Conservation (phyloP, 2,797 vertebrate species). For the Echeneis naucrates region DNA sequence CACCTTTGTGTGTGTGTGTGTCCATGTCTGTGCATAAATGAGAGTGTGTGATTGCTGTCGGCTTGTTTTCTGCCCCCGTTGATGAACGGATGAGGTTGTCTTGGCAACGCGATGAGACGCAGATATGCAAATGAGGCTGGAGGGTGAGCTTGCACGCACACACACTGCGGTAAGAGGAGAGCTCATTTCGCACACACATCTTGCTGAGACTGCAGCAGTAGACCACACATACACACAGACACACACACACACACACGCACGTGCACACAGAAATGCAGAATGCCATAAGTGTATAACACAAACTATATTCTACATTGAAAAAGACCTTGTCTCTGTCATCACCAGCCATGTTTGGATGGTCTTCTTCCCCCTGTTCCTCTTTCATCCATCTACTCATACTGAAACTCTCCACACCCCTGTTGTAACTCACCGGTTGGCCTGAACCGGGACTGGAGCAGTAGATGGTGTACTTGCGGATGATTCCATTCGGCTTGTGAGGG, state of each 20-base stretch:
- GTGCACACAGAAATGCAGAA: slow-evolving; percentile 42
- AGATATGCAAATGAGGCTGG: slow-evolving; percentile 93
- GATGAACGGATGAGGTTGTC: slow-evolving; percentile 98
- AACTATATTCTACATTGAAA: slow-evolving; percentile 16
- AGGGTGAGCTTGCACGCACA: slow-evolving; percentile 82
- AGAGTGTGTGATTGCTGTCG: slow-evolving; percentile 69
- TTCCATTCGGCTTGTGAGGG: slow-evolving; percentile 95
- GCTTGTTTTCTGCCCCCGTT: slow-evolving; percentile 87
- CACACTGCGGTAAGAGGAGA: slow-evolving; percentile 85
- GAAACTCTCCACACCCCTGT: slow-evolving; percentile 57
- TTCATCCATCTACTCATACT: slow-evolving; percentile 19
- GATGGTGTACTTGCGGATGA: slow-evolving; percentile 99
- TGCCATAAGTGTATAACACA: slow-evolving; percentile 30
- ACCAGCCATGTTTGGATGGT: slow-evolving; percentile 29
- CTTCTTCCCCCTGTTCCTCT: slow-evolving; percentile 10
- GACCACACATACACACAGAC: slow-evolving; percentile 57
- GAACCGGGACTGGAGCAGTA: slow-evolving; percentile 98
- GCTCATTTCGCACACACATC: slow-evolving; percentile 77
- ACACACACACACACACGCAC: slow-evolving; percentile 20
- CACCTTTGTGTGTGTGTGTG: slow-evolving; percentile 49
- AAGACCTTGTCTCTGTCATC: slow-evolving; percentile 10
- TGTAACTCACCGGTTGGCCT: slow-evolving; percentile 92
- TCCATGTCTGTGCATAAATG: slow-evolving; percentile 34
- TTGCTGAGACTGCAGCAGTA: slow-evolving; percentile 81
- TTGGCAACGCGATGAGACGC: slow-evolving; percentile 94